Conservation (phyloP, 2,797 vertebrate species). For the Cheirogaleus major region DNA sequence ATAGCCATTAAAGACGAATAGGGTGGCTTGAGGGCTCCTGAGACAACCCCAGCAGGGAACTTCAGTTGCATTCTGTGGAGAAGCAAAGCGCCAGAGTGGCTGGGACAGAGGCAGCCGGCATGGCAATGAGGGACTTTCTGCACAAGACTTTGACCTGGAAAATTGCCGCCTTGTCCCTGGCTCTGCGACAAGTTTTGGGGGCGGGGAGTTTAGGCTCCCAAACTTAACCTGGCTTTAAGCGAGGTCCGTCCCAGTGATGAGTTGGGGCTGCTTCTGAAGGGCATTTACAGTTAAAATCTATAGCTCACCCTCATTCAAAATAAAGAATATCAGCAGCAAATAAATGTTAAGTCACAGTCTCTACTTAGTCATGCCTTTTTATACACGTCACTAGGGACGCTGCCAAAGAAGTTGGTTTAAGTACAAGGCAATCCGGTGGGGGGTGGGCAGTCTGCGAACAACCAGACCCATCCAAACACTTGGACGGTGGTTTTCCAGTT, state of each 20-base stretch:
- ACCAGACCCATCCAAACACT: background rate
- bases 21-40: background rate
- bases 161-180: background rate
- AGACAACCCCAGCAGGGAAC: slow-evolving; percentile 3
- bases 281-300: background rate
- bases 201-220: background rate
- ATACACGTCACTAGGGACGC: accelerated
- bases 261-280: background rate
- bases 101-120: background rate
- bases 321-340: slow-evolving; percentile 35
- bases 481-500: background rate
- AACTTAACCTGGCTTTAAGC: slow-evolving; percentile 11
- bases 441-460: background rate
- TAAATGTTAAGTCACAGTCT: slow-evolving; percentile 18
- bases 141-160: slow-evolving; percentile 51
- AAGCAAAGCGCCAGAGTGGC: background rate
- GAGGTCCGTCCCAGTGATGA: background rate
- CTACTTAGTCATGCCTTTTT: background rate
- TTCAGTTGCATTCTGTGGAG: slow-evolving; percentile 20
- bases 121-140: background rate
- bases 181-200: background rate
- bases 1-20: slow-evolving; percentile 47
- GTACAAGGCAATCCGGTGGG: too few relatives aligned
- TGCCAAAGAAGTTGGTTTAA: background rate
- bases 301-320: slow-evolving; percentile 29